Base-by-base conservation (phyloP, 1,140 invertebrate genomes). In the Hycleus cichorii region DNA sequence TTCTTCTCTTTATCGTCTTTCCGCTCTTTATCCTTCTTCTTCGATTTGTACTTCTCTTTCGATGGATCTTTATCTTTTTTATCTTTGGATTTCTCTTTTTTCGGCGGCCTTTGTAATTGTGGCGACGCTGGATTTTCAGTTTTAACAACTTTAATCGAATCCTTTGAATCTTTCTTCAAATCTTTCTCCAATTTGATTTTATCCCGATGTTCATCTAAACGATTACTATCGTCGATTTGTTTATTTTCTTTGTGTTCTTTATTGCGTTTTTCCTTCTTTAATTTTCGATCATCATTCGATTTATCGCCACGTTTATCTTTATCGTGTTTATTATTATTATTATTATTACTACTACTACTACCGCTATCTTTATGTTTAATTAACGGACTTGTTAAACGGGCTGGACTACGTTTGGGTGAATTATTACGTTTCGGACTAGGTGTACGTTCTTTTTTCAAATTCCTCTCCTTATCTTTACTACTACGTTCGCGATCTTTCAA, bases 401-500 rank as follows among this genome's bases (percentile, higher is more conserved):
- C 86, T n/a, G 81, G 80, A 57, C 72, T 71, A 1, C 62, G 60
- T 10, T 56, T 11, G 49, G 64, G 50, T 60, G 76, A 77, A 38
- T 79, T 78, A 47, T 78, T 78, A 51, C 60, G 58, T 56, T 64
- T 66, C 24, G 65, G 65, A 64, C 62, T 66, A 24, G 68, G 62
- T 1, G 66, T 64, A 48, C 64, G 67, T 40, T 68, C 60, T 40
- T 56, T 62, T 53, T 65, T 66, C 27, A 47, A 25, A 42, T 42
- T 61, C 53, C 63, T 65, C 32, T 32, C 32, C 2, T 32, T 32
- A 5, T 70, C 68, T 59, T 72, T 84, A 83, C 9, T 87, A 32
- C 32, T 42, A 82, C 64, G 84, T 80, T 83, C 83, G 57, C 76
- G 75, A 12, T 86, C 86, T 65, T 85, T 86, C 76, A 39, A 78